Base-by-base conservation (phyloP, 1,140 invertebrate species). In the Bombyx mandarina region DNA sequence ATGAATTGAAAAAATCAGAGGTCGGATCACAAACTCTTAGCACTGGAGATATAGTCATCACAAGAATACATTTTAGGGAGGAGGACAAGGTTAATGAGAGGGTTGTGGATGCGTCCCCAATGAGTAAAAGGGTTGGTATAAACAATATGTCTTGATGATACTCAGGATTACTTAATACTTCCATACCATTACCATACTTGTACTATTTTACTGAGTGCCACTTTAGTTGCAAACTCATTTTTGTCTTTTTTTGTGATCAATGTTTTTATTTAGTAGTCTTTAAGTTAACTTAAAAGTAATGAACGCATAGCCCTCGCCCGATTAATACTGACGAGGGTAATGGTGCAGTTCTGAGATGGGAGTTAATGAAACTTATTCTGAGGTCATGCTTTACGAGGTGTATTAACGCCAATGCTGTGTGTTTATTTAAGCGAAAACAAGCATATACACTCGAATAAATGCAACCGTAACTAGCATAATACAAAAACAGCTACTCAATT, bases 41-140 rank as follows among this genome's bases (percentile, higher is more conserved):
- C 71, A 97, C 96, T n/a, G 96, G 96, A 54, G 96, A 97, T 81
- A 95, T 97, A 77, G 95, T 97, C 35, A 96, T 97, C 64, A 97
- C 95, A 51, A 95, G 94, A 87, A 95, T 97, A 67, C 95, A 92
- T 83, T 94, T 95, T 82, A 92, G 92, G 52, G 94, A 95, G 64
- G 90, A 91, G 65, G 90, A 90, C 54, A 89, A 90, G 57, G 73
- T 83, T n/a, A 89, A 89, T 57, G 90, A 91, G 65, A 86, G 89
- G 66, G 81, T 88, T 43, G 62, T 90, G 18, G 86, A 88, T 45
- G 88, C 86, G 46, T 88, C 89, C 3, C 88, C 89, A 8, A 57
- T 67, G 43, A 80, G 73, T 60, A 88, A 87, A 67, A 73, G 79
- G 57, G 60, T 75, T 46, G 82, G 82, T 45, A 82, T 86, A 52